phyloP scores from a whole-genome alignment of 2,797 vertebrate species.

The Ctenosaura bakeri region DNA sequence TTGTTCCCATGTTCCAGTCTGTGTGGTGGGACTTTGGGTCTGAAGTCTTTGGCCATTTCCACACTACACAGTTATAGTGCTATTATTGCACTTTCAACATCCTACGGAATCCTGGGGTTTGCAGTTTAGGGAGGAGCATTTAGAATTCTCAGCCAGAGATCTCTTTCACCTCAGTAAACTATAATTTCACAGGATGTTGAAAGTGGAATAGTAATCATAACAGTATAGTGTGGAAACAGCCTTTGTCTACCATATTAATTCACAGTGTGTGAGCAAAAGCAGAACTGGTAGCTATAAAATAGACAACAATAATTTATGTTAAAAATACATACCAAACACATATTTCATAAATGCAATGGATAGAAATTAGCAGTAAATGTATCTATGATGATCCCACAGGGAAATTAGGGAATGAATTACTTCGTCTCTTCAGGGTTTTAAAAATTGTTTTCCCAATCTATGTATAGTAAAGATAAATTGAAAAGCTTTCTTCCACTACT shows the following conservation, averaged over 20 bases:
- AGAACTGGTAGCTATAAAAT: neutral
- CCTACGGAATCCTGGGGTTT: too few relatives aligned
- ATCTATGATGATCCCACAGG: neutral
- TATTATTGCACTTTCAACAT: too few relatives aligned
- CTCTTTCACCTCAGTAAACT: too few relatives aligned
- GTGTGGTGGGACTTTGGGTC: neutral
- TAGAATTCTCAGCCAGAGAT: too few relatives aligned
- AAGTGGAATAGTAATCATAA: too few relatives aligned
- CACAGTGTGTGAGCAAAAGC: neutral
- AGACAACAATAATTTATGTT: neutral
- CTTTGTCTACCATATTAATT: neutral
- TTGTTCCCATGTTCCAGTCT: neutral
- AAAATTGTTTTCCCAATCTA: neutral
- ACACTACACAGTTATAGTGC: too few relatives aligned
- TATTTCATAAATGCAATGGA: conserved; percentile 4
- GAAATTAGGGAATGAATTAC: neutral
- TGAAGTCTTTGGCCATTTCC: too few relatives aligned
- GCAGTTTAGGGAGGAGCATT: too few relatives aligned
- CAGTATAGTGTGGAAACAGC: neutral
- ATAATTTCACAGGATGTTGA: too few relatives aligned
- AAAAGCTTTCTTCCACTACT: neutral
- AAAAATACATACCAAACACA: conserved; percentile 11
- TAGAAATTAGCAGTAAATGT: neutral
- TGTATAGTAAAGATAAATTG: conserved; percentile 4
- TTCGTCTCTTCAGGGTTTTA: neutral